phyloP scores from a whole-genome alignment of 2,888 invertebrate species.

The Drosophila kambysellisi region DNA sequence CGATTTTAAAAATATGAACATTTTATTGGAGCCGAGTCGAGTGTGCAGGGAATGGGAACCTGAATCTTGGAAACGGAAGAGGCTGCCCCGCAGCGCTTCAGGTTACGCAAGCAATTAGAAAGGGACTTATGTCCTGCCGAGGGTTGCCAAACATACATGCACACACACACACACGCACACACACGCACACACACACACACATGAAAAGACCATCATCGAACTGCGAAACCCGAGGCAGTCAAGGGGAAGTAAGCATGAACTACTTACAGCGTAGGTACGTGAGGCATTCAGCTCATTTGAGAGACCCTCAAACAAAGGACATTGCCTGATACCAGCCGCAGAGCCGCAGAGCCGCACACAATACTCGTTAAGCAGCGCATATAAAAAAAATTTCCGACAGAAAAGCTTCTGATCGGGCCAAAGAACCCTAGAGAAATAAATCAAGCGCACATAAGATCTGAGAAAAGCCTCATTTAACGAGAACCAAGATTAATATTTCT shows the following conservation, averaged over 20 bases:
- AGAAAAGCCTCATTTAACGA: constrained; percentile 45
- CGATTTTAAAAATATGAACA: constrained; percentile 78
- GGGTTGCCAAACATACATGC: constrained; percentile 59
- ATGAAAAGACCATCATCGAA: constrained; percentile 60
- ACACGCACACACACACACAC: neutral
- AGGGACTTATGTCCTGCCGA: constrained; percentile 64
- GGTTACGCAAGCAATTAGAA: constrained; percentile 79
- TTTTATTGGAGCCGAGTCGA: constrained; percentile 45
- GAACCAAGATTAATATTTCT: constrained; percentile 9
- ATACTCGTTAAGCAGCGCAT: constrained; percentile 37
- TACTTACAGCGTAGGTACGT: constrained; percentile 54
- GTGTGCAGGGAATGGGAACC: constrained; percentile 3
- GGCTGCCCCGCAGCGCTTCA: constrained; percentile 56
- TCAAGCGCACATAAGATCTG: constrained; percentile 39
- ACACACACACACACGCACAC: constrained; percentile 36
- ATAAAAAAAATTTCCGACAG: neutral
- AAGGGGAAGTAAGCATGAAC: constrained; percentile 75
- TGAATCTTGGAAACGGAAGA: constrained; percentile 49
- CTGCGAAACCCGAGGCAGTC: constrained; percentile 48
- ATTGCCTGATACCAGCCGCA: constrained; percentile 28
- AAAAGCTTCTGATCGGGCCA: constrained; percentile 52
- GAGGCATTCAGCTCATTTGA: constrained; percentile 17
- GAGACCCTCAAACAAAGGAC: constrained; percentile 62
- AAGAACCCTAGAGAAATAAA: constrained; percentile 42
- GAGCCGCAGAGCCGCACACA: constrained; percentile 22